Evolutionary conservation across 30 jellyfish, hydroid and myxozoan species (phyloP).

Genomic region (Cassiopea andromeda): DNA sequence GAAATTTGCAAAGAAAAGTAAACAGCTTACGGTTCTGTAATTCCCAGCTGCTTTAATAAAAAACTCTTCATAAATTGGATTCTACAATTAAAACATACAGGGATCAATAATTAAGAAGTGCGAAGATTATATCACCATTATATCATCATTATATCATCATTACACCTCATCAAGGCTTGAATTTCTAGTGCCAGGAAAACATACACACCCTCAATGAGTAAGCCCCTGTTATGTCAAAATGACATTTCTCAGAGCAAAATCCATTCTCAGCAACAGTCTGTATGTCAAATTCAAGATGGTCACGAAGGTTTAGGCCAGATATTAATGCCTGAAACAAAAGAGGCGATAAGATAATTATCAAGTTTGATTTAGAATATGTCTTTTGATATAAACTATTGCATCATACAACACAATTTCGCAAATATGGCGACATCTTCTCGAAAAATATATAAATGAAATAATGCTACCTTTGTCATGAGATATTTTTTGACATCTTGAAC

Average conservation of each 20-base stretch:
- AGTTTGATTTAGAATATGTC: background rate
- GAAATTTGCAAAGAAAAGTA: background rate
- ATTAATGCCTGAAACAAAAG: constrained; percentile 74
- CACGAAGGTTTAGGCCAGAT: constrained; percentile 80
- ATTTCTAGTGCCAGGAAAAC: no score
- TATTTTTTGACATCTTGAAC: constrained; percentile 84
- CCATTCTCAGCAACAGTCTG: constrained; percentile 97
- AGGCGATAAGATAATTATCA: background rate
- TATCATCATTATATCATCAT: no score
- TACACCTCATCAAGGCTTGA: no score
- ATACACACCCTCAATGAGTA: constrained; percentile 82
- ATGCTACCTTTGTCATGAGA: constrained; percentile 55
- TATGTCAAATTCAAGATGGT: constrained; percentile 85
- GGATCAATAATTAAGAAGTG: background rate
- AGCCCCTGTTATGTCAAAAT: constrained; percentile 91
- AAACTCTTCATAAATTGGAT: constrained; percentile 68
- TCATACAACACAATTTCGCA: background rate
- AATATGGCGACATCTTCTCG: no score
- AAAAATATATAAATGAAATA: no score
- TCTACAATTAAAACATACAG: constrained; percentile 5
- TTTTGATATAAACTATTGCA: no score
- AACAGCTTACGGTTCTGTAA: constrained; percentile 58
- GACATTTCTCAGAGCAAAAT: constrained; percentile 93
- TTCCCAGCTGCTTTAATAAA: constrained; percentile 69
- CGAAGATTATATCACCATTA: no score